phyloP scores from a whole-genome alignment of 2,797 vertebrate species.

The Ispidina picta region DNA sequence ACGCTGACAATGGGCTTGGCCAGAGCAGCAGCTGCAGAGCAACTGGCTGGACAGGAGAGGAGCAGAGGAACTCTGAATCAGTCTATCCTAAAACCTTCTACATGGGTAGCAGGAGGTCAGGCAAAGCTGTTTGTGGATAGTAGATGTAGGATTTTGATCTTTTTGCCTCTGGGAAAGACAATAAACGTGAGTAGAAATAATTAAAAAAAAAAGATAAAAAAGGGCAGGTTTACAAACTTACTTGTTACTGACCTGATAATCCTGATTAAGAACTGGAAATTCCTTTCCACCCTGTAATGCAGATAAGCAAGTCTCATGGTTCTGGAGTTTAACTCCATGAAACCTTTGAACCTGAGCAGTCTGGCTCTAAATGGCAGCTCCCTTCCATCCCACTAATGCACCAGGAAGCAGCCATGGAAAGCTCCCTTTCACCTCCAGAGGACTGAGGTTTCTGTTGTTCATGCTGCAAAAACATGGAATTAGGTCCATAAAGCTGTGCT shows the following conservation, averaged over 20 bases:
- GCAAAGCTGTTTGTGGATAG: not conserved
- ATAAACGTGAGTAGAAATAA: not conserved
- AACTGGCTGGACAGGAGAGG: not conserved
- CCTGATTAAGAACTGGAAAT: slow-evolving; percentile 43
- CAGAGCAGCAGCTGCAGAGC: slow-evolving; percentile 31
- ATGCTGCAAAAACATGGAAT: not conserved
- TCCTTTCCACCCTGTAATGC: not conserved
- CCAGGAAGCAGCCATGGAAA: not conserved
- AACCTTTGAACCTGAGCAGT: not conserved
- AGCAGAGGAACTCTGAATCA: not conserved
- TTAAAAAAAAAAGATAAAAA: not conserved
- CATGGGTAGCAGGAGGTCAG: not conserved
- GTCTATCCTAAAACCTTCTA: not conserved
- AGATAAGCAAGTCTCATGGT: not conserved
- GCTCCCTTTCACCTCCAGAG: accelerated
- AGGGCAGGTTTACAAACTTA: not conserved
- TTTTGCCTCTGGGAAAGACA: not conserved
- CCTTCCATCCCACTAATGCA: not conserved
- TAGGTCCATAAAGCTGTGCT: not conserved
- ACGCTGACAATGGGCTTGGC: not conserved
- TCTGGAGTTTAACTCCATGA: not conserved
- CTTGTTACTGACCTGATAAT: not conserved
- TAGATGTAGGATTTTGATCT: not conserved
- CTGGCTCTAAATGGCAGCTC: not conserved
- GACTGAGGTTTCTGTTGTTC: not conserved